A percentile compares a stretch with the other conserved stretches of the same genome.
Conservation (phyloP, 2,888 invertebrate species). For the Bugulina stolonifera region DNA sequence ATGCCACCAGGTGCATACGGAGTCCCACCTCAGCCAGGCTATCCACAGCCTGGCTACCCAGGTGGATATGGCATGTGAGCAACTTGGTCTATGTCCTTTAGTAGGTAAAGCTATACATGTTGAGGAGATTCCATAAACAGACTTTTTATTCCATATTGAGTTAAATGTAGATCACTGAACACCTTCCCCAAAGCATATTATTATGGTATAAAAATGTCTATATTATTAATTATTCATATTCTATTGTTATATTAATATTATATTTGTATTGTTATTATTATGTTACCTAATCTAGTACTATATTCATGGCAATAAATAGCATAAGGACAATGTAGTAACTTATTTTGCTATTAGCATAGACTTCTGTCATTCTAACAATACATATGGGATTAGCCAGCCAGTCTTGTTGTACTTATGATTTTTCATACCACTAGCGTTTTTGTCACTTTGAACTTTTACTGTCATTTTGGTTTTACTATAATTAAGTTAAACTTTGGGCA, state of each 20-base stretch:
- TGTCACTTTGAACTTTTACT: too few species aligned
- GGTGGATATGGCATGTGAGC: slow-evolving; percentile 9
- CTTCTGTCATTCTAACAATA: background rate
- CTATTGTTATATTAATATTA: slow-evolving; percentile 3
- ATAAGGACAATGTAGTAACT: background rate
- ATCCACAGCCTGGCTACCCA: slow-evolving; percentile 2
- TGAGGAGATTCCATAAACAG: background rate
- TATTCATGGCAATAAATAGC: background rate
- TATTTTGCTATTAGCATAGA: background rate
- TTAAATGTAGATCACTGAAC: background rate
- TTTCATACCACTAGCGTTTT: too few species aligned
- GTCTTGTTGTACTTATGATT: background rate
- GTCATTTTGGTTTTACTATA: too few species aligned
- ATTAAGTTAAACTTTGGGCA: too few species aligned
- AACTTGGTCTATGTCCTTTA: background rate
- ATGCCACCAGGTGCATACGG: slow-evolving; percentile 32
- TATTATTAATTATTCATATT: background rate
- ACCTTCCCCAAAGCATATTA: background rate
- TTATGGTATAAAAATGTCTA: background rate
- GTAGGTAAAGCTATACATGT: background rate
- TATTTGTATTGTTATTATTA: slow-evolving; percentile 21
- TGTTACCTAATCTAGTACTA: background rate
- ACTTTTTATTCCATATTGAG: background rate
- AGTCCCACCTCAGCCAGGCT: slow-evolving; percentile 18
- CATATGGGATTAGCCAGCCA: background rate